Percentiles rank a stretch among this genome's conserved stretches.
phyloP scores from a whole-genome alignment of 2,113 vertebrate genomes.

The Sinocyclocheilus anshuiensis region DNA sequence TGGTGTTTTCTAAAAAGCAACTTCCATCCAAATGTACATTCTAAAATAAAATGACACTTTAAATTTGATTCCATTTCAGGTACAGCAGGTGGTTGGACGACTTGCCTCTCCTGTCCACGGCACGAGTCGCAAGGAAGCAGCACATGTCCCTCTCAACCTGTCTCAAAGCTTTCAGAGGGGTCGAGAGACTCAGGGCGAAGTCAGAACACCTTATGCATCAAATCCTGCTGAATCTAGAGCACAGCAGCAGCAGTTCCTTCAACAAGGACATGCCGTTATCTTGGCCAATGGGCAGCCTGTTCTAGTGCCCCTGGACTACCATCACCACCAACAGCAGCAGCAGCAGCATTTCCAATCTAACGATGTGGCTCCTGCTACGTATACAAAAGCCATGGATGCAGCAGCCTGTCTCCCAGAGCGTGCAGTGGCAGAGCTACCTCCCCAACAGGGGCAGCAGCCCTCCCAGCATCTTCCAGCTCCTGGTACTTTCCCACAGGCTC shows the following conservation, averaged over 20 bases:
- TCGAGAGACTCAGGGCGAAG: constrained; percentile 69
- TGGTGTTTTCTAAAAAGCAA: background rate
- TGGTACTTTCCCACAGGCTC: constrained; percentile 60
- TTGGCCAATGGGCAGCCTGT: constrained; percentile 89
- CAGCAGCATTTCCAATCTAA: constrained; percentile 73
- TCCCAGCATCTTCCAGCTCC: constrained; percentile 49
- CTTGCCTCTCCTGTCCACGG: constrained; percentile 81
- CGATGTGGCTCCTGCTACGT: constrained; percentile 61
- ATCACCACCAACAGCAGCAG: constrained; percentile 60
- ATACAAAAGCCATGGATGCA: constrained; percentile 72
- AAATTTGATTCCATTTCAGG: constrained; percentile 65
- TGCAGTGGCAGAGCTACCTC: constrained; percentile 55
- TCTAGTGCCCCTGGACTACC: constrained; percentile 77
- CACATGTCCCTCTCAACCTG: constrained; percentile 85
- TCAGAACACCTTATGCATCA: constrained; percentile 56
- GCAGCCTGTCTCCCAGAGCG: constrained; percentile 75
- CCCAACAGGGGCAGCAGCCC: constrained; percentile 57
- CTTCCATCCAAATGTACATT: background rate
- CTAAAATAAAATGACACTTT: too few species aligned
- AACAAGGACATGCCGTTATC: constrained; percentile 81
- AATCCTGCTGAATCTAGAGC: constrained; percentile 57
- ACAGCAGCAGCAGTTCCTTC: constrained; percentile 76
- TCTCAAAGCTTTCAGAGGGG: constrained; percentile 81
- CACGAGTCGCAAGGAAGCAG: constrained; percentile 80
- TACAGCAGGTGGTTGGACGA: constrained; percentile 91